A percentile compares a stretch with the other conserved stretches of the same genome.
Evolutionary conservation across 2,888 invertebrate genomes (phyloP).

Genomic region (Acanthococcus lagerstroemiae): DNA sequence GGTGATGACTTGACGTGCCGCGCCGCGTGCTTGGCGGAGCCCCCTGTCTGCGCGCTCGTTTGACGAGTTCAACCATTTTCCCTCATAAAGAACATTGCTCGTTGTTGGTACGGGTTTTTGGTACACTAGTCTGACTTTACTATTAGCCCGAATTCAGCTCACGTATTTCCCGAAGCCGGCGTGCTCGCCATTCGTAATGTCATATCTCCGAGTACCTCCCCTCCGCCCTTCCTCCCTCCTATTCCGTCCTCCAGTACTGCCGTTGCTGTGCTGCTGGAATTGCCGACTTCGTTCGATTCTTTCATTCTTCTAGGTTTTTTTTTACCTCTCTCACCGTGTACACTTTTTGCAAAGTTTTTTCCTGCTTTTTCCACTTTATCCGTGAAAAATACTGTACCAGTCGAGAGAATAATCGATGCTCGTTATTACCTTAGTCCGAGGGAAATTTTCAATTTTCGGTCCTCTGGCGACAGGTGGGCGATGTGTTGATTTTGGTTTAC

Average conservation of each 20-base stretch:
- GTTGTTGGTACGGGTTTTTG: neutral
- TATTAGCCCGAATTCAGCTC: conserved; percentile 46
- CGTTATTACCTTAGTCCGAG: no score
- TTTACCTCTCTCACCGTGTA: no score
- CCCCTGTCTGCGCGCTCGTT: conserved; percentile 21
- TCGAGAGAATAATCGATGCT: no score
- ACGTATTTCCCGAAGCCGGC: conserved; percentile 51
- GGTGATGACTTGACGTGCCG: conserved; percentile 26
- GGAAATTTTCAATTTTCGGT: neutral
- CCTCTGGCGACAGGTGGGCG: neutral
- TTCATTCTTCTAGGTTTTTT: no score
- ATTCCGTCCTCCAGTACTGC: no score
- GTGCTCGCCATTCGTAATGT: conserved; percentile 52
- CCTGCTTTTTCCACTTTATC: no score
- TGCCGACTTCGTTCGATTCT: no score
- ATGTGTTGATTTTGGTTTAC: neutral
- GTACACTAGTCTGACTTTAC: conserved; percentile 19
- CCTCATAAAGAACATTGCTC: neutral
- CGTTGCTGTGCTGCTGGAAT: no score
- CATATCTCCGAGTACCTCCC: neutral
- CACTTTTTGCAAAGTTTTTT: no score
- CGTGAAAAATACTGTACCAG: no score
- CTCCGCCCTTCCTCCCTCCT: neutral
- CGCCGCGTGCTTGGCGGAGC: conserved; percentile 1
- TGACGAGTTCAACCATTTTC: conserved; percentile 28